Base-by-base conservation (phyloP, 2,888 invertebrate species). In the Lacanobia oleracea region DNA sequence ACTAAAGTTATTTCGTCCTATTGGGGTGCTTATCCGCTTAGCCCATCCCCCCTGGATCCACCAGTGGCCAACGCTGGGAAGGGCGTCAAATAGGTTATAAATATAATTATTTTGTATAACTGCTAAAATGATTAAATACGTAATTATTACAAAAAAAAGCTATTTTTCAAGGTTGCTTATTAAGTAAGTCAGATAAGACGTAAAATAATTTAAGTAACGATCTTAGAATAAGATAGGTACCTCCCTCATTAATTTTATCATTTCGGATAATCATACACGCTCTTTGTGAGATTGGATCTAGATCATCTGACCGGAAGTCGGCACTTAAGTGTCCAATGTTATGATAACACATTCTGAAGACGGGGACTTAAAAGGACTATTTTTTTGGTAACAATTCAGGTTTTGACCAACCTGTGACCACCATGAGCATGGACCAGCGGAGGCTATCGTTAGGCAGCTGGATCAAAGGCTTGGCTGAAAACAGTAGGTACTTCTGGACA, bases 221-320 rank as follows among this genome's bases (percentile, higher is more conserved):
- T 48, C 10, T 37, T 23, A 14, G 21, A 51, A 51, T 14, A 37
- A 37, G 23, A 53, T 71, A 27, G 0, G 10, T 21, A 2, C 14
- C 43, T 51, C 9, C 14, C 0, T 21, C 6, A 37, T 37, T 1
- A 53, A 23, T 50, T 9, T 67, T 21, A 76, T 72, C 51, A 1
- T 27, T n/a, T 53, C 23, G 9, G 23, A 27, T 23, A 21, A 54
- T 76, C 14, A 16, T n/a, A 9, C 14, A 21, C n/a, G 27, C 10
- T 33, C 14, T 43, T 76, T 51, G n/a, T 12, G 9, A 33, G 66
- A 45, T 43, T 48, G 1, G 14, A 67, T 67, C 68, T 54, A n/a
- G 50, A 54, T 50, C 18, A 43, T 1, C 21, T 18, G 40, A 56
- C 14, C 1, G 40, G 27, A 66, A 75, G 33, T 16, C 23, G 3